Evolutionary conservation across 1,140 invertebrate genomes (phyloP).

Genomic region (Charaxes varanes): DNA sequence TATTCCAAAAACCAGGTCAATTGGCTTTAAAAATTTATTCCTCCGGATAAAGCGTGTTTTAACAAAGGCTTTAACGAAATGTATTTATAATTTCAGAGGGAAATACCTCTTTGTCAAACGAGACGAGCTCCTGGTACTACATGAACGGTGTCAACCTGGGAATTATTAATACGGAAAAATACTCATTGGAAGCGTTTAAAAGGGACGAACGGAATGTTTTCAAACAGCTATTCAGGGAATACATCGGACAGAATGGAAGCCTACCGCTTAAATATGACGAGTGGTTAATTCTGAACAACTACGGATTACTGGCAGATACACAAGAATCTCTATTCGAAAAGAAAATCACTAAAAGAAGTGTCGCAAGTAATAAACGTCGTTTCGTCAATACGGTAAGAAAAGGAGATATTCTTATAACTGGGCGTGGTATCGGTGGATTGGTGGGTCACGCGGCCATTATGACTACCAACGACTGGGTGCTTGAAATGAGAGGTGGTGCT

Average conservation of each 20-base stretch:
- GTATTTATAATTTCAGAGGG: slow-evolving; percentile 20
- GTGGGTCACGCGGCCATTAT: slow-evolving; percentile 46
- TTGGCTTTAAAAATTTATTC: slow-evolving; percentile 13
- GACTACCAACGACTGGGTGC: slow-evolving; percentile 42
- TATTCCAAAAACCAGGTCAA: slow-evolving; percentile 8
- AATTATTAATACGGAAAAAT: slow-evolving; percentile 54
- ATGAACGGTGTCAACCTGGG: slow-evolving; percentile 35
- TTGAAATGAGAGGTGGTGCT: slow-evolving; percentile 43
- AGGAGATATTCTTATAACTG: slow-evolving; percentile 49
- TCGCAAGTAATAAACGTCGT: slow-evolving; percentile 39
- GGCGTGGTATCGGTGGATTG: slow-evolving; percentile 33
- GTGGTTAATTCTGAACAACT: slow-evolving; percentile 52
- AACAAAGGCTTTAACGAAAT: slow-evolving; percentile 10
- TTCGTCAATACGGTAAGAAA: slow-evolving; percentile 47
- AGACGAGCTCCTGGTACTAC: slow-evolving; percentile 26
- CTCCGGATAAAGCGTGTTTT: slow-evolving; percentile 2
- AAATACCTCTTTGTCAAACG: slow-evolving; percentile 19
- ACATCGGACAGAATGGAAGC: slow-evolving; percentile 29
- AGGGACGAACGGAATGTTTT: slow-evolving; percentile 39
- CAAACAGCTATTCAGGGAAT: slow-evolving; percentile 35
- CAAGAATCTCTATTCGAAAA: slow-evolving; percentile 44
- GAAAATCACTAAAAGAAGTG: slow-evolving; percentile 46
- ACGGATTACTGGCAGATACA: slow-evolving; percentile 40
- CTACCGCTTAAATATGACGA: slow-evolving; percentile 41
- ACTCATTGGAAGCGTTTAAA: slow-evolving; percentile 35